These are phyloP conservation scores for Cosmopolites sordidus DNA, from an alignment of 2,888 invertebrate genomes.

Conservation along the genomic window DNA sequence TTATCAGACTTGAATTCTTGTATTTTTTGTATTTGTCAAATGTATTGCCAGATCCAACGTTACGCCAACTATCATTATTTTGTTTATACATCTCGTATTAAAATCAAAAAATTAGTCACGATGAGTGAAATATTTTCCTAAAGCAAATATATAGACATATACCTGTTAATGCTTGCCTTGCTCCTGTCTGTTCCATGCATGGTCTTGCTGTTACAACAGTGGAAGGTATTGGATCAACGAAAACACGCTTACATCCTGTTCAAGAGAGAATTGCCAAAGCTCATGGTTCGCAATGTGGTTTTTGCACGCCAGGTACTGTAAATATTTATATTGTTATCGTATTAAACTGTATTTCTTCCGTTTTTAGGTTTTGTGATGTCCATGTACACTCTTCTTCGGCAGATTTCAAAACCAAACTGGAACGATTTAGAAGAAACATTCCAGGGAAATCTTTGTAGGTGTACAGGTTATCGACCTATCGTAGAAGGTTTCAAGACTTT, in stretches of 20 bases:
- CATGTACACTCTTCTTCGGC: slow-evolving; percentile 84
- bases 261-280: slow-evolving; percentile 85
- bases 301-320: slow-evolving; percentile 80
- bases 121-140: background rate
- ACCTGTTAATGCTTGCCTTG: slow-evolving; percentile 85
- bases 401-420: slow-evolving; percentile 66
- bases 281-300: slow-evolving; percentile 70
- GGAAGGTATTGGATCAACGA: slow-evolving; percentile 86
- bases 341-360: slow-evolving; percentile 49
- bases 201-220: slow-evolving; percentile 88
- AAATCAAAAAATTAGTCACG: background rate
- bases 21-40: no score
- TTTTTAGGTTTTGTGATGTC: slow-evolving; percentile 80
- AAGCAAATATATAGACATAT: slow-evolving; percentile 56
- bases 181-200: slow-evolving; percentile 81
- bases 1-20: no score
- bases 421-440: slow-evolving; percentile 74
- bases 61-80: no score
- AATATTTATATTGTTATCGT: background rate
- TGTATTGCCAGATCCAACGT: no score
- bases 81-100: no score
- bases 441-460: slow-evolving; percentile 83
- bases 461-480: slow-evolving; percentile 92
- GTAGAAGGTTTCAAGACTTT: slow-evolving; percentile 86
- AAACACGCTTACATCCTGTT: slow-evolving; percentile 74